These are phyloP conservation scores for Hetaerina americana DNA, from an alignment of 1,140 invertebrate species.

Conservation along the genomic window DNA sequence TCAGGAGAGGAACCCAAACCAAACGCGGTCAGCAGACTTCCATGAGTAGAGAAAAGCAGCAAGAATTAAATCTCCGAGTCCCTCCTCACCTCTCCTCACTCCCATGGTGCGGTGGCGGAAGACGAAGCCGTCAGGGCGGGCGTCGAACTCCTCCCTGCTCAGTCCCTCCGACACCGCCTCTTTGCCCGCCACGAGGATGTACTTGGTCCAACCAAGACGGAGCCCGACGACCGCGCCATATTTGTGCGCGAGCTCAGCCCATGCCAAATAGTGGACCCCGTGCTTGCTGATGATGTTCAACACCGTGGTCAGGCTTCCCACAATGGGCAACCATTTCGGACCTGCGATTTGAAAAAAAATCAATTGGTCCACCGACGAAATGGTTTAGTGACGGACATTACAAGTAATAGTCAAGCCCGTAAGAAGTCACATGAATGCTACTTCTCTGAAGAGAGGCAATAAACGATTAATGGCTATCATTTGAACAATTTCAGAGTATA, in stretches of 20 bases:
- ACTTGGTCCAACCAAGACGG: constrained; percentile 38
- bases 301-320: constrained; percentile 28
- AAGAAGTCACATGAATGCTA: too few relatives aligned
- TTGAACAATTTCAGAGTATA: too few relatives aligned
- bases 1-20: too few relatives aligned
- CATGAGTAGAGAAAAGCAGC: too few relatives aligned
- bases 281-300: constrained; percentile 19
- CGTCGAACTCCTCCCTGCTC: constrained; percentile 47
- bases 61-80: too few relatives aligned
- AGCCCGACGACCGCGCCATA: constrained; percentile 35
- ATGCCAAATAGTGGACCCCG: constrained; percentile 27
- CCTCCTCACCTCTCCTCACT: constrained; percentile 46
- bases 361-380: too few relatives aligned
- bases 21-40: too few relatives aligned
- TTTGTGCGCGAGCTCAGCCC: constrained; percentile 21
- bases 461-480: too few relatives aligned
- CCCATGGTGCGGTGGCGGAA: constrained; percentile 47
- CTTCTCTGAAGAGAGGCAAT: too few relatives aligned
- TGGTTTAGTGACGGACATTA: too few relatives aligned
- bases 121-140: constrained; percentile 53
- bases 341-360: too few relatives aligned
- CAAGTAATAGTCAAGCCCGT: too few relatives aligned
- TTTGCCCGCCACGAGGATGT: constrained; percentile 46
- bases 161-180: constrained; percentile 44
- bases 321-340: constrained; percentile 31